These are phyloP conservation scores for Solenopsis invicta DNA, from an alignment of 1,140 invertebrate species.

Conservation along the genomic window DNA sequence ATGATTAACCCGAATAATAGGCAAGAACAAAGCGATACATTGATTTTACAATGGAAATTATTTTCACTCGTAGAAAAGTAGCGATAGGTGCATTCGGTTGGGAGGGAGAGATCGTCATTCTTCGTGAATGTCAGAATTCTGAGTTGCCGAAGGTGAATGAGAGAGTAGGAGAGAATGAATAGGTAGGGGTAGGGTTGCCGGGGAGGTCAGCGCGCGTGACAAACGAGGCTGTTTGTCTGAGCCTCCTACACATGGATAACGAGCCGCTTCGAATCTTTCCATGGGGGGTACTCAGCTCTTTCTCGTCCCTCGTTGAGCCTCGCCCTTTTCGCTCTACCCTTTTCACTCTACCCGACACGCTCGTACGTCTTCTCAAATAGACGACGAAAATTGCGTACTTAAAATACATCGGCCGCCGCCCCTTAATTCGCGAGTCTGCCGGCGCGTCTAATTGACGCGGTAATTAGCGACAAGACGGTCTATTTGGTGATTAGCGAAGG, in stretches of 20 bases:
- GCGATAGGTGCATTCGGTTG: not conserved
- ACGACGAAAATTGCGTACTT: conserved; percentile 80
- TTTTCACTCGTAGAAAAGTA: not conserved
- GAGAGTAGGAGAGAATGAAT: conserved; percentile 20
- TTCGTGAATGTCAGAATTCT: not conserved
- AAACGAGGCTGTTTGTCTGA: conserved; percentile 84
- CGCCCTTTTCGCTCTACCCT: conserved; percentile 48
- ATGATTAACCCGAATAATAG: conserved; percentile 10
- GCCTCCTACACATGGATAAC: conserved; percentile 81
- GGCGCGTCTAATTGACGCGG: conserved; percentile 80
- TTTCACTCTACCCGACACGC: not conserved
- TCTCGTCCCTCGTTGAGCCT: conserved; percentile 61
- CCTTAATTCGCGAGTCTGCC: conserved; percentile 79
- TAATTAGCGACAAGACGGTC: conserved; percentile 78
- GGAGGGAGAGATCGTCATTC: not conserved
- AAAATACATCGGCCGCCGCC: conserved; percentile 75
- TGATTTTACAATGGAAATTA: conserved; percentile 18
- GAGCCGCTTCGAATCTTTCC: conserved; percentile 79
- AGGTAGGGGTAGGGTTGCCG: conserved; percentile 27
- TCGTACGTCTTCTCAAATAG: conserved; percentile 8
- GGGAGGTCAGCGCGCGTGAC: conserved; percentile 84
- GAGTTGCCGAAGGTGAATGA: not conserved
- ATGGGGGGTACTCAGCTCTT: conserved; percentile 20
- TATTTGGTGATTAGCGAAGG: conserved; percentile 65
- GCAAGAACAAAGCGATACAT: not conserved